A percentile compares a stretch with the other conserved stretches of the same genome.
Conservation (phyloP, 64 coral and sea anemone species). For the Cladopsammia gracilis region DNA sequence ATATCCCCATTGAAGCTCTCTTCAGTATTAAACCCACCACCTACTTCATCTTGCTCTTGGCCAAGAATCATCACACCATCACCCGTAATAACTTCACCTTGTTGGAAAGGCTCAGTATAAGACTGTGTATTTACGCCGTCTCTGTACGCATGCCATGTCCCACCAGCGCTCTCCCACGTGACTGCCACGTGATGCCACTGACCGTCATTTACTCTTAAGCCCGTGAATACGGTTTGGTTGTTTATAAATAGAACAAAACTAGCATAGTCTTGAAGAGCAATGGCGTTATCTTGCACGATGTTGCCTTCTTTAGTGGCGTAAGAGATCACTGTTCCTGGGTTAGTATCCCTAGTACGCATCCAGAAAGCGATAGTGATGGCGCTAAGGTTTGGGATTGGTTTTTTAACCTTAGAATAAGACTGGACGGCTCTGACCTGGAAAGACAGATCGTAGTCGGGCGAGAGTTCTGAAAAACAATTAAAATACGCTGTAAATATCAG, state of each 20-base stretch:
- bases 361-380: constrained; percentile 80
- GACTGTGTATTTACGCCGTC: constrained; percentile 1
- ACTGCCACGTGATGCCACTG: constrained; percentile 90
- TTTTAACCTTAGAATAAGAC: constrained; percentile 40
- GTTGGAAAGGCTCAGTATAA: constrained; percentile 40
- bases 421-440: constrained; percentile 63
- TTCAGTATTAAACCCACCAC: constrained; percentile 59
- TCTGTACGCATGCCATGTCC: constrained; percentile 37
- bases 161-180: constrained; percentile 75
- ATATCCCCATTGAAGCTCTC: constrained; percentile 66
- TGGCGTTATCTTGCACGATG: constrained; percentile 76
- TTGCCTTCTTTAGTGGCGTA: constrained; percentile 62
- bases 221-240: constrained; percentile 74
- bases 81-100: constrained; percentile 48
- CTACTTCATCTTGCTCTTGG: constrained; percentile 61
- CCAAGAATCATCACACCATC: constrained; percentile 56
- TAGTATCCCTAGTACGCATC: constrained; percentile 76
- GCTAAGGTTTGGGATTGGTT: constrained; percentile 65
- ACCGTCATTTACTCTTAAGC: constrained; percentile 62
- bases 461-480: constrained; percentile 41
- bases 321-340: constrained; percentile 77
- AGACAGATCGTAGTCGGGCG: constrained; percentile 81
- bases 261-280: constrained; percentile 76
- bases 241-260: constrained; percentile 79
- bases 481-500: too few relatives aligned